Evolutionary conservation across 2,113 vertebrate species (phyloP).

Genomic region (Phrynocephalus versicolor): DNA sequence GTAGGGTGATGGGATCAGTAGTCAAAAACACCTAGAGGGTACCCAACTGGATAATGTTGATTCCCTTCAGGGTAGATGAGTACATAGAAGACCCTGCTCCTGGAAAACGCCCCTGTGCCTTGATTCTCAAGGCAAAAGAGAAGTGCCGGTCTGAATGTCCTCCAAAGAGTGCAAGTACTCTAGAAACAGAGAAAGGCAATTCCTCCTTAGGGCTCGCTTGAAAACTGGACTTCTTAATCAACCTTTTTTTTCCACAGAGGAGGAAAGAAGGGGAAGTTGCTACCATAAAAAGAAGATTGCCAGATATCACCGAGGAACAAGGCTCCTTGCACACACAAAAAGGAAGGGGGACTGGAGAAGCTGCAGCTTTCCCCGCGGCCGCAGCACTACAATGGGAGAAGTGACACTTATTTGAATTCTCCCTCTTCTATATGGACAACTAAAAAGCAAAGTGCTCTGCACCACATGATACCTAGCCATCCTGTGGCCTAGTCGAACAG

Average conservation of each 20-base stretch:
- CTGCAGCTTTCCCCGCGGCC: background rate
- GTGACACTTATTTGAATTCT: background rate
- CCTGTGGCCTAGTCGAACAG: background rate
- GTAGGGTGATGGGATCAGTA: background rate
- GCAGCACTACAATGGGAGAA: background rate
- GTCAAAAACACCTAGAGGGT: background rate
- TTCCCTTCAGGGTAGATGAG: background rate
- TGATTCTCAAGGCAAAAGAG: background rate
- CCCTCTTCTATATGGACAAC: background rate
- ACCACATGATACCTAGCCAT: background rate
- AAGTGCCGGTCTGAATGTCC: background rate
- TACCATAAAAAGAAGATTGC: background rate
- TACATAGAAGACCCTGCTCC: background rate
- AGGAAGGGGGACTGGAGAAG: too few species aligned
- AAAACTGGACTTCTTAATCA: background rate
- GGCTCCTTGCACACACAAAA: background rate
- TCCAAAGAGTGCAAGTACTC: background rate
- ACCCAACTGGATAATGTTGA: background rate
- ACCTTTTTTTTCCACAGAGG: background rate
- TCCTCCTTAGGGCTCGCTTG: background rate
- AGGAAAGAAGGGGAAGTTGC: background rate
- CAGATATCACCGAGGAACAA: background rate
- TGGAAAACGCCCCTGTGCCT: background rate
- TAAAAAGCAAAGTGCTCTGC: background rate
- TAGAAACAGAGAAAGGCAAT: background rate